phyloP scores from a whole-genome alignment of 92 coral and sea anemone species.

The Epizoanthus ramosus region DNA sequence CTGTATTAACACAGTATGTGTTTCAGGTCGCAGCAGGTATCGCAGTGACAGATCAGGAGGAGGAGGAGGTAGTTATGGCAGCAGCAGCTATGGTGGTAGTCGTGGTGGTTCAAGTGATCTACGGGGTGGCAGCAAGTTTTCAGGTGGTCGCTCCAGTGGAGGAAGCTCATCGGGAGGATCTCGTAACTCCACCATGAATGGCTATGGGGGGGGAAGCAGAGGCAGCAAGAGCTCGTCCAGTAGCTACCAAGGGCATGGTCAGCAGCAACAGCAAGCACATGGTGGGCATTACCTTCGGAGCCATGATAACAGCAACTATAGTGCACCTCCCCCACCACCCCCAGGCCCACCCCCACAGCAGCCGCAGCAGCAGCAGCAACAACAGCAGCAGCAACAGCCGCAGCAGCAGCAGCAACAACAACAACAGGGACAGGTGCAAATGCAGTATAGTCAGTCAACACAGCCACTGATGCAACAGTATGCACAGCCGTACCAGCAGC shows the following conservation, averaged over 20 bases:
- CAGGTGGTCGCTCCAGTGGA: constrained; percentile 52
- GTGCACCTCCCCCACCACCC: constrained; percentile 77
- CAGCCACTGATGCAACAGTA: constrained; percentile 54
- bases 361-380: constrained; percentile 69
- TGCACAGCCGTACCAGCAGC: constrained; percentile 57
- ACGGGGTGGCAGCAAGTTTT: constrained; percentile 54
- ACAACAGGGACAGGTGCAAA: constrained; percentile 41
- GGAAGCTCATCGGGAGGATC: constrained; percentile 38
- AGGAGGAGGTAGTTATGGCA: constrained; percentile 39
- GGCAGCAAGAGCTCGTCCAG: constrained; percentile 54
- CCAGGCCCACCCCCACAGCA: constrained; percentile 63
- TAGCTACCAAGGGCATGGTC: constrained; percentile 55
- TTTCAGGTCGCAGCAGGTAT: constrained; percentile 88
- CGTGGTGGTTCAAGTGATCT: constrained; percentile 50
- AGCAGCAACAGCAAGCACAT: constrained; percentile 53
- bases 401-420: constrained; percentile 46
- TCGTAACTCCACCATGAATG: constrained; percentile 50
- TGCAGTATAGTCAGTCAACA: constrained; percentile 27
- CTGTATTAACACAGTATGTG: neutral
- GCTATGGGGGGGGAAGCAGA: constrained; percentile 52
- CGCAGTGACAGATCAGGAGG: constrained; percentile 70
- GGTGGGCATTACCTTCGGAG: constrained; percentile 41
- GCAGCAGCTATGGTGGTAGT: constrained; percentile 34
- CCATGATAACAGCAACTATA: constrained; percentile 47
- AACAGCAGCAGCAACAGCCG: constrained; percentile 60